These are phyloP conservation scores for Mesocricetus auratus DNA, from an alignment of 2,113 vertebrate genomes.

Conservation along the genomic window DNA sequence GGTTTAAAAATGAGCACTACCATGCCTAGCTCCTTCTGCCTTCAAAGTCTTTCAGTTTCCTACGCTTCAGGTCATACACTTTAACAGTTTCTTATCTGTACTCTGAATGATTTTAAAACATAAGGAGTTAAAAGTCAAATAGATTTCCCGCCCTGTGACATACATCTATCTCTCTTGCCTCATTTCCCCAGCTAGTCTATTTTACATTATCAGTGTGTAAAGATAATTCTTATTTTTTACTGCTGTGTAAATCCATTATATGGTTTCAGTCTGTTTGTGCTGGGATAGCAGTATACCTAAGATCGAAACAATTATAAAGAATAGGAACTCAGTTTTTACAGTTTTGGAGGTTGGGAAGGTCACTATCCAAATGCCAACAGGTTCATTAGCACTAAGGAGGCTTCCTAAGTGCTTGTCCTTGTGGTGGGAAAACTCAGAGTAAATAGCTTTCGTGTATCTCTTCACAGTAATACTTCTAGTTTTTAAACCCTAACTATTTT, in stretches of 20 bases:
- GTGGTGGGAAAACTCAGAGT: neutral
- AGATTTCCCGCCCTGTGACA: neutral
- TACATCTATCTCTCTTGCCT: neutral
- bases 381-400: too few species aligned
- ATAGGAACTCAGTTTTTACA: neutral
- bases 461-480: neutral
- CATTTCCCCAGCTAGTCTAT: neutral
- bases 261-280: neutral
- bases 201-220: slow-evolving; percentile 13
- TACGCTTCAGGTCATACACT: neutral
- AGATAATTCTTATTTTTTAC: slow-evolving; percentile 5
- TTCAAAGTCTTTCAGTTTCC: neutral
- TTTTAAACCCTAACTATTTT: neutral
- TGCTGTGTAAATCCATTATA: neutral
- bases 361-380: neutral
- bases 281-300: neutral
- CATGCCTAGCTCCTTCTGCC: neutral
- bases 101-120: neutral
- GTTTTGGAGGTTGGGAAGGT: neutral
- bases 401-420: neutral
- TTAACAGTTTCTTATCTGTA: neutral
- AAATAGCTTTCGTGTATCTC: neutral
- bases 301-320: neutral
- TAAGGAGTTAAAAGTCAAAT: neutral
- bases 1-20: neutral